Conservation (phyloP, 2,888 invertebrate species). For the Andrena chrysosceles region DNA sequence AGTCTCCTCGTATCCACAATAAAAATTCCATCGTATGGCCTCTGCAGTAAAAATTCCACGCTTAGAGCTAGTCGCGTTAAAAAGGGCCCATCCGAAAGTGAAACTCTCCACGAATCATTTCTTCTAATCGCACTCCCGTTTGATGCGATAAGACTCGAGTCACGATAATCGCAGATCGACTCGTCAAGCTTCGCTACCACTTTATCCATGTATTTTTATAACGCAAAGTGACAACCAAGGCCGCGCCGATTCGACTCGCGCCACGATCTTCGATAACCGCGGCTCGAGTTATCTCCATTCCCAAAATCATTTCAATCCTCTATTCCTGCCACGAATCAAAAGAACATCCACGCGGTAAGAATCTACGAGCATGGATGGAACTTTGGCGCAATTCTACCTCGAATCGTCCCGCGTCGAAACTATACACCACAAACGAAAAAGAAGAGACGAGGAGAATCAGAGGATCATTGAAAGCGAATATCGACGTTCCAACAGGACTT, state of each 20-base stretch:
- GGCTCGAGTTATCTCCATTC: background rate
- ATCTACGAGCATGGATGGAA: background rate
- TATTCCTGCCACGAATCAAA: background rate
- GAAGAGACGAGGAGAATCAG: background rate
- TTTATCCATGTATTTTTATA: slow-evolving; percentile 69
- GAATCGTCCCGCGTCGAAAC: slow-evolving; percentile 50
- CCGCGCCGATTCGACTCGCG: slow-evolving; percentile 7
- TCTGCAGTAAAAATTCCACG: background rate
- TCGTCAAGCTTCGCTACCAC: slow-evolving; percentile 52
- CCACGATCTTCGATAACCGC: slow-evolving; percentile 3
- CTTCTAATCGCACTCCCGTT: slow-evolving; percentile 2
- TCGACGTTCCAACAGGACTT: slow-evolving; percentile 33
- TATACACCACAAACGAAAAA: slow-evolving; percentile 19
- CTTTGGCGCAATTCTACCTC: slow-evolving; percentile 23
- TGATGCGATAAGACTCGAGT: slow-evolving; percentile 26
- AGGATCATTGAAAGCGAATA: slow-evolving; percentile 9
- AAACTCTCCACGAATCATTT: background rate
- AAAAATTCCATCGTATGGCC: background rate
- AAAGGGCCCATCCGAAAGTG: background rate
- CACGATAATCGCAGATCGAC: slow-evolving; percentile 22
- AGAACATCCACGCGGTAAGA: background rate
- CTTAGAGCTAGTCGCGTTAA: background rate
- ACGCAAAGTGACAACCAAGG: slow-evolving; percentile 39
- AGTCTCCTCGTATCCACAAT: background rate
- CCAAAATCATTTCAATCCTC: background rate